Base-by-base conservation (phyloP, 2,113 vertebrate species). In the Melanostigma gelatinosum region DNA sequence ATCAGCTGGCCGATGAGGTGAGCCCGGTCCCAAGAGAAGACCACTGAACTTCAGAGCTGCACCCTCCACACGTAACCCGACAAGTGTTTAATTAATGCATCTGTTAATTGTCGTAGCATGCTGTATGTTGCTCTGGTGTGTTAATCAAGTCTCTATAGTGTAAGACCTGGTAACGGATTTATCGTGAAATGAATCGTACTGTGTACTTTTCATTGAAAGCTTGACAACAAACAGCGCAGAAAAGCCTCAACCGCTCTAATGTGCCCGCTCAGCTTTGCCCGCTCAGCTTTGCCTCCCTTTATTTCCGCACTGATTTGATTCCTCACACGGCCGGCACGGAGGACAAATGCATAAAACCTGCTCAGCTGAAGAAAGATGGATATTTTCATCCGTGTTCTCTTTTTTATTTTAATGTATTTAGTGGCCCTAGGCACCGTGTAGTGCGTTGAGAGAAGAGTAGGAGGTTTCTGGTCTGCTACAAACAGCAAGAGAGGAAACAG, bases 1-100 rank as follows among this genome's bases (percentile, higher is more conserved):
- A 99, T 83, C 92, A 77, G 20, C 93, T 99, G 3, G 80, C 88
- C 34, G 96, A 98, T 34, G 97, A 99, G 96, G 98, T 99, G 72
- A 72, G 96, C 61, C 0, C 8, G 32, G 3, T 38, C 22, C 4
- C 40, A 22, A 24, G 24, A 48, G 6, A 62, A 60, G 11, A 55
- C 18, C 52, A n/a, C 20, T 55, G 27, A 55, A 24, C 7, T 36
- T 63, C 9, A 32, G 20, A 52, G 55, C 32, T 52, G 55, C 38
- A 29, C 16, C 16, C 27, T 72, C 29, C 4, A 4, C 3, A n/a
- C 1, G 0, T 58, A 42, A 42, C n/a, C 12, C 18, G 7, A 22
- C 18, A 0, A 48, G 9, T 4, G 40, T 40, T 8, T 57, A 27
- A 61, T 50, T 36, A 44, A 60, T 60, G 15, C 38, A 12, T 34